Conservation (phyloP, 2,797 vertebrate species). For the Cercopithecus hamlyni region DNA sequence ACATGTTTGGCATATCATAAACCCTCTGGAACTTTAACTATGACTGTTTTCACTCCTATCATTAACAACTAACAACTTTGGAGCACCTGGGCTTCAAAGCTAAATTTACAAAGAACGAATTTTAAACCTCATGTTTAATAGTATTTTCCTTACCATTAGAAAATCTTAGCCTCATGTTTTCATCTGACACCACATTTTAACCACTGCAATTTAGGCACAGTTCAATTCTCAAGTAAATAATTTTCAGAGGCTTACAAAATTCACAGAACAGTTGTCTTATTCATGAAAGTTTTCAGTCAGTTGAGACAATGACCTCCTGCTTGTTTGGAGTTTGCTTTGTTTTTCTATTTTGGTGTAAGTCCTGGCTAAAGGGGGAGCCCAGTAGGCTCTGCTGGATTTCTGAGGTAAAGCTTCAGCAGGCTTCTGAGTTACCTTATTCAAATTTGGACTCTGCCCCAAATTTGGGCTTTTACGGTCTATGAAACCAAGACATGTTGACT, state of each 20-base stretch:
- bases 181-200: not conserved
- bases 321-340: conserved; percentile 33
- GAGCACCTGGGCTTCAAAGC: not conserved
- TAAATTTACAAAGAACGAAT: not conserved
- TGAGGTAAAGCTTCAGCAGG: not conserved
- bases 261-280: conserved; percentile 68
- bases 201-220: not conserved
- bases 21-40: not conserved
- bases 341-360: not conserved
- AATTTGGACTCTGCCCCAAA: not conserved
- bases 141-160: not conserved
- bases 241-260: conserved; percentile 68
- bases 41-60: not conserved
- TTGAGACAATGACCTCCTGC: conserved; percentile 77
- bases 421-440: not conserved
- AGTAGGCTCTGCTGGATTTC: not conserved
- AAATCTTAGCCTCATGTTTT: not conserved
- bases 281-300: conserved; percentile 73
- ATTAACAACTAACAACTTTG: not conserved
- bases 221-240: not conserved
- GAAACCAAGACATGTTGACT: conserved; percentile 47
- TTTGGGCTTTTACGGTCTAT: conserved; percentile 40
- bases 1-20: fast-evolving
- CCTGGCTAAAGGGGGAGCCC: not conserved
- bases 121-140: not conserved